Evolutionary conservation across 2,797 vertebrate genomes (phyloP).

Genomic region (Pantherophis alleghaniensis): DNA sequence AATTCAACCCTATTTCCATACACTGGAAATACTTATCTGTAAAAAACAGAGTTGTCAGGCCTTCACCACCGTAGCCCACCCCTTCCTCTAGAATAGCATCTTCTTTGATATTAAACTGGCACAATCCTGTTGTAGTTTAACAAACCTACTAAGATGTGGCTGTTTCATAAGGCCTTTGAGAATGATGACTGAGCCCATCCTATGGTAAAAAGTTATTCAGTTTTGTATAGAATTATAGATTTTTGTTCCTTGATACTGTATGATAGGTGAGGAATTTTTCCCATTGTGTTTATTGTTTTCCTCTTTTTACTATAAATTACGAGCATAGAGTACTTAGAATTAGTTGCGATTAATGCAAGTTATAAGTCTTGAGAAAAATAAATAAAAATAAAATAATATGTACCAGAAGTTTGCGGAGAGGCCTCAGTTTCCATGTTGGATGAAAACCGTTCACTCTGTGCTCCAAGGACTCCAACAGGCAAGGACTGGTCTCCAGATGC

Average conservation of each 20-base stretch:
- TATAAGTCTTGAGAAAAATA: background rate
- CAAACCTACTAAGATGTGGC: background rate
- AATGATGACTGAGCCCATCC: background rate
- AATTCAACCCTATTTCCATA: background rate
- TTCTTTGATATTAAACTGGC: background rate
- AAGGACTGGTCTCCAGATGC: slow-evolving; percentile 90
- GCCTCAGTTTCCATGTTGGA: slow-evolving; percentile 88
- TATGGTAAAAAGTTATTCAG: background rate
- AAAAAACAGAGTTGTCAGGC: background rate
- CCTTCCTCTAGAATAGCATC: background rate
- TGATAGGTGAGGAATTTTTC: background rate
- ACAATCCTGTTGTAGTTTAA: background rate
- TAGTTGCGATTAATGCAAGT: background rate
- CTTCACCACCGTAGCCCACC: background rate
- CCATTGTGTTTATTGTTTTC: background rate
- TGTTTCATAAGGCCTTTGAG: background rate
- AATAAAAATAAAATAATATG: background rate
- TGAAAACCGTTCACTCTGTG: slow-evolving; percentile 85
- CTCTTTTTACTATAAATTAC: background rate
- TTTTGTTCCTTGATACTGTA: background rate
- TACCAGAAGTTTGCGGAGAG: slow-evolving; percentile 91
- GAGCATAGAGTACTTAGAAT: background rate
- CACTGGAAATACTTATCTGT: background rate
- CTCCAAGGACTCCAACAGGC: slow-evolving; percentile 88
- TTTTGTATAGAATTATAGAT: background rate